These are phyloP conservation scores for Eupithecia abbreviata DNA, from an alignment of 2,888 invertebrate species.

Conservation along the genomic window DNA sequence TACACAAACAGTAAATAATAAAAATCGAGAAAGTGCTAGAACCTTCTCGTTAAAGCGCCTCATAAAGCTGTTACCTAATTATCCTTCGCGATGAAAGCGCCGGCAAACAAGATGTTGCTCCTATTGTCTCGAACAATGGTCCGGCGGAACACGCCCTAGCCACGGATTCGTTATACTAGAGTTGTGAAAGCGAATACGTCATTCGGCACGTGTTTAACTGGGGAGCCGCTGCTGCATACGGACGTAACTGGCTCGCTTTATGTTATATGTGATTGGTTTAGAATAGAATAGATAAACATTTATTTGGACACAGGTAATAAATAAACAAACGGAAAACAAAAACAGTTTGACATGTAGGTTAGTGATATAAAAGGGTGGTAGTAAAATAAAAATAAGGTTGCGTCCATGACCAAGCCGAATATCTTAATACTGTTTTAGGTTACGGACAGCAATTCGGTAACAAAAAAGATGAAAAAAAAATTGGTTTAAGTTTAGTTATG, in stretches of 20 bases:
- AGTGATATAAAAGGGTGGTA: too few relatives aligned
- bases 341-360: too few relatives aligned
- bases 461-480: too few relatives aligned
- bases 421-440: too few relatives aligned
- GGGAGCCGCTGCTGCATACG: not conserved
- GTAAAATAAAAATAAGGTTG: too few relatives aligned
- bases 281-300: too few relatives aligned
- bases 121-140: slow-evolving; percentile 66
- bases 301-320: too few relatives aligned
- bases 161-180: slow-evolving; percentile 1
- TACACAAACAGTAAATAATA: not conserved
- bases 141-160: slow-evolving; percentile 46
- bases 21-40: slow-evolving; percentile 1
- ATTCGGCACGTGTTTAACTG: slow-evolving; percentile 10
- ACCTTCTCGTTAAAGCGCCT: slow-evolving; percentile 9
- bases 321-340: too few relatives aligned
- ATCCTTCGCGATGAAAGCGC: slow-evolving; percentile 53
- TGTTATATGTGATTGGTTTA: too few relatives aligned
- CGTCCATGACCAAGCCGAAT: too few relatives aligned
- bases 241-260: not conserved
- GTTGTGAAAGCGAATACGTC: slow-evolving; percentile 55
- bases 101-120: slow-evolving; percentile 57
- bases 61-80: slow-evolving; percentile 25
- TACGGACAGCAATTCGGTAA: too few relatives aligned
- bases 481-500: not conserved